phyloP scores from a whole-genome alignment of 2,113 vertebrate genomes.

The Hucho hucho region DNA sequence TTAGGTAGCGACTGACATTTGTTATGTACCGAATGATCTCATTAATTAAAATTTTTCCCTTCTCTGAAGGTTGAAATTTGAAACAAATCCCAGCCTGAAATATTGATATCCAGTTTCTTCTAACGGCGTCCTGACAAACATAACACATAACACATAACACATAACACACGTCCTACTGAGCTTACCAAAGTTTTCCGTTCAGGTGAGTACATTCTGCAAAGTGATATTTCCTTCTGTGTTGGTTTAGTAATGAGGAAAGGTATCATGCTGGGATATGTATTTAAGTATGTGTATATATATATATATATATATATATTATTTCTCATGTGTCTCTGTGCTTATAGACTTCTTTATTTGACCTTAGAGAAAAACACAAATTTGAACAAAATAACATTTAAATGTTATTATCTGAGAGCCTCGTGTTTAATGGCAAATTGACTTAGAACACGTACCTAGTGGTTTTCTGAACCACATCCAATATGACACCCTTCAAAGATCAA shows the following conservation, averaged over 20 bases:
- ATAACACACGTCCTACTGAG: slow-evolving; percentile 90
- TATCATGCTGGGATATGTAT: not conserved
- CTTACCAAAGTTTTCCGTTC: slow-evolving; percentile 95
- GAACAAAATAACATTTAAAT: too few relatives aligned
- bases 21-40: not conserved
- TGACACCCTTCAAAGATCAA: slow-evolving; percentile 62
- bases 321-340: not conserved
- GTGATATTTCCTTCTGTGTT: slow-evolving; percentile 7
- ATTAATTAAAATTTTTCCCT: not conserved
- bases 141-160: slow-evolving; percentile 89
- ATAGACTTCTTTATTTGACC: not conserved
- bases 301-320: not conserved
- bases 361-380: not conserved
- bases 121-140: slow-evolving; percentile 87
- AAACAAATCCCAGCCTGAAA: slow-evolving; percentile 88
- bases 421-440: not conserved
- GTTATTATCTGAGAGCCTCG: slow-evolving; percentile 10
- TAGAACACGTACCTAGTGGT: not conserved
- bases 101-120: slow-evolving; percentile 96
- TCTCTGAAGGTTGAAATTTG: slow-evolving; percentile 85
- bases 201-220: slow-evolving; percentile 74
- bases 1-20: not conserved
- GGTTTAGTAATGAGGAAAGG: not conserved
- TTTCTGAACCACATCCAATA: slow-evolving; percentile 49
- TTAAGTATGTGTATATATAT: not conserved